Base-by-base conservation (phyloP, 64 coral and sea anemone genomes). In the Platygyra sinensis region DNA sequence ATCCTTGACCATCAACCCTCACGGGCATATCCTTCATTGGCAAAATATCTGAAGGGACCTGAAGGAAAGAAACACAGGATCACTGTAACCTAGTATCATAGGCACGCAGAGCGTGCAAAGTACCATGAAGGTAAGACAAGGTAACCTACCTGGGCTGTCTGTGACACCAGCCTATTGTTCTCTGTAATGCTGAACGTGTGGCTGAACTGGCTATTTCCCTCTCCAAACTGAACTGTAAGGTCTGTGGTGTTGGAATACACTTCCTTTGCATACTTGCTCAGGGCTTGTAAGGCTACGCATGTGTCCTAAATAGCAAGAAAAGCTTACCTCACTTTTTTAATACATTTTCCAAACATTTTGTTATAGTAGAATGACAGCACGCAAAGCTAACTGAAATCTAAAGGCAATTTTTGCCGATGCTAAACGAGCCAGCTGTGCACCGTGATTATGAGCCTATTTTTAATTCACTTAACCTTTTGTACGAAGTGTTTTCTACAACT, bases 231-330 rank as follows among this genome's bases (percentile, higher is more conserved):
- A 72, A 96, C 74, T 30, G 84, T 55, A 9, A 93, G 81, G 0
- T 9, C 62, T 15, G 82, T 76, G 27, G 19, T 25, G 39, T 60
- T 82, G 6, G 67, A 60, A 67, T 87, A 95, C 31, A 86, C 69
- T 7, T 90, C 50, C 30, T 60, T 60, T 33, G 96, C 96, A 50
- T 91, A 90, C 77, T 82, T 61, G 27, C 90, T 85, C 18, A 98
- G 84, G 25, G 96, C 85, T 86, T 98, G 94, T 60, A 98, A 75
- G 39, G 87, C 96, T 77, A 98, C 96, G 79, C 96, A 98, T 0
- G 96, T 98, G 74, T 98, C 96, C 96, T 98, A 19, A 32, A 74
- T 32, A 80, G 19, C 20, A 87, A 30, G 11, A 73, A 73, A 14
- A 29, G 10, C 38, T 25, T 24, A 12, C 4, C 33, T 15, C 27